phyloP scores from a whole-genome alignment of 2,797 vertebrate genomes.

The Bovichtus variegatus region DNA sequence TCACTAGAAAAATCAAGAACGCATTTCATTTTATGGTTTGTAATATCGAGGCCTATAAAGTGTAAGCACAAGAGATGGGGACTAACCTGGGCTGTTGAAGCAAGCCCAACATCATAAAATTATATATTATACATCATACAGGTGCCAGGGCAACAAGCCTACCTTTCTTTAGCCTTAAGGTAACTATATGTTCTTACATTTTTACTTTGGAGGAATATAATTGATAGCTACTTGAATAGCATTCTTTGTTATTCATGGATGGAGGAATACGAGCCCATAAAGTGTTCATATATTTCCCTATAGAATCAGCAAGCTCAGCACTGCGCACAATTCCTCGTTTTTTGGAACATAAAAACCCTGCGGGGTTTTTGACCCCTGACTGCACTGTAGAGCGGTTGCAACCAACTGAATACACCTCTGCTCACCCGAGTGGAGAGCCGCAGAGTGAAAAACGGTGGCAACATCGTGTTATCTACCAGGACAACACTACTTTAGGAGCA shows the following conservation, averaged over 20 bases:
- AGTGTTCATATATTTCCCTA: background rate
- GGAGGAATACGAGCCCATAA: background rate
- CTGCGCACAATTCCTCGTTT: background rate
- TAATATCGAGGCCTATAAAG: background rate
- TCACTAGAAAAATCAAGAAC: constrained; percentile 11
- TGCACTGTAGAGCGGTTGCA: background rate
- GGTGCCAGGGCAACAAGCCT: background rate
- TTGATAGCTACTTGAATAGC: constrained; percentile 1
- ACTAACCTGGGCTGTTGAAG: constrained; percentile 2
- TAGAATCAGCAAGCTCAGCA: background rate
- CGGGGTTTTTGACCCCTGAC: background rate
- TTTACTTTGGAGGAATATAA: background rate
- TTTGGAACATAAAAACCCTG: background rate
- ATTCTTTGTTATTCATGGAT: constrained; percentile 1
- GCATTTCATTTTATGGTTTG: constrained; percentile 9
- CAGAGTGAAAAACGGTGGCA: no score
- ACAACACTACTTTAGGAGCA: no score
- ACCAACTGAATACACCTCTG: no score
- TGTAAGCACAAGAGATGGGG: constrained; percentile 7
- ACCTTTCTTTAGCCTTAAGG: background rate
- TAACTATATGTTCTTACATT: background rate
- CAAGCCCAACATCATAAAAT: constrained; percentile 15
- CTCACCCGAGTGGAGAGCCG: no score
- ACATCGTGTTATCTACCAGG: no score
- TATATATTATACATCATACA: background rate